Conservation (phyloP, 1,140 invertebrate genomes). For the Phenacoccus solenopsis region DNA sequence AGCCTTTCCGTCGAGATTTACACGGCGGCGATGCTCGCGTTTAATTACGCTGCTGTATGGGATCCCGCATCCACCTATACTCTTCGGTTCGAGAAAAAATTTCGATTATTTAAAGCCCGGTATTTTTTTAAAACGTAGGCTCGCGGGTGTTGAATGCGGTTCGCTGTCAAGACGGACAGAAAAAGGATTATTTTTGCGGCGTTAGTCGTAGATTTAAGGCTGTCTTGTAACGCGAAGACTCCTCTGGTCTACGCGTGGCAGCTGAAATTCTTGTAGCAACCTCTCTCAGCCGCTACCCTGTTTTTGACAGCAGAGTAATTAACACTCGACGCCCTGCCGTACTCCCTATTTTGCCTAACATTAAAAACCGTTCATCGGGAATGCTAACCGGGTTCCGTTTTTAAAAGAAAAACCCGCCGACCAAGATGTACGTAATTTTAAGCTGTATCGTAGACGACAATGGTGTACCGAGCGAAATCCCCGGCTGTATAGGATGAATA, state of each 20-base stretch:
- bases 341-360: not conserved
- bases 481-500: no score
- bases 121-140: not conserved
- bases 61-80: no score
- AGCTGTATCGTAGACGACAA: not conserved
- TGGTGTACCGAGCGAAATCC: not conserved
- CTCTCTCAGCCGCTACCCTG: slow-evolving; percentile 7
- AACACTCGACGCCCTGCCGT: not conserved
- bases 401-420: not conserved
- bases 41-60: no score
- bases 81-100: not conserved
- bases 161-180: slow-evolving; percentile 1
- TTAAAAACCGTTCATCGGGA: slow-evolving; percentile 12
- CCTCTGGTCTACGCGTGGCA: not conserved
- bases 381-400: not conserved
- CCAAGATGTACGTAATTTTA: not conserved
- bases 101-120: not conserved
- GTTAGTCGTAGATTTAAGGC: not conserved
- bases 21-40: no score
- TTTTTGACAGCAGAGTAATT: slow-evolving; percentile 16
- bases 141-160: slow-evolving; percentile 4
- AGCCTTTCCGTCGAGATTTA: no score
- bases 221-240: slow-evolving; percentile 5
- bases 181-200: slow-evolving; percentile 13
- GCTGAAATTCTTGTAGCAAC: slow-evolving; percentile 9